Evolutionary conservation across 2,797 vertebrate species (phyloP), one percentile per base, ranked within the genome.

Genomic region (Propithecus deckenii): DNA sequence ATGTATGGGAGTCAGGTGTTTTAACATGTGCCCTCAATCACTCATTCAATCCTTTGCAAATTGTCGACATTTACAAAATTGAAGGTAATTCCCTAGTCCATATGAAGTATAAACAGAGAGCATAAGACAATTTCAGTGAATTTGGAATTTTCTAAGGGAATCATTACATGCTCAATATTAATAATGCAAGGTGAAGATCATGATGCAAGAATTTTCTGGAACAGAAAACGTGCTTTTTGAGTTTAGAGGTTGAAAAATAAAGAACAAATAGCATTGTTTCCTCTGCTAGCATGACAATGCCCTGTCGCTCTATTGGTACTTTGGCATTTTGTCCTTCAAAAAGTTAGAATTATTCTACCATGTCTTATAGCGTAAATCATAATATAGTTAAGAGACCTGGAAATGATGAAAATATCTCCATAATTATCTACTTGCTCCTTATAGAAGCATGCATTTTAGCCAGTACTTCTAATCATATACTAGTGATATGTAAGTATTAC

Each of bases 391-490:
- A 97, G 92, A 91, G 95, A 96, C 13, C 5, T 83, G 50, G 59
- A 59, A 74, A 2, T 88, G n/a, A 61, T 88, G n/a, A 61, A 97
- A 97, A 93, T 74, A 90, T 1, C 4, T 83, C n/a, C 89, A 96
- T 67, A 98, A 97, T 91, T 90, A 43, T 48, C 11, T 80, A 4
- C 14, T 30, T 43, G 8, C 7, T 96, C 23, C 28, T 97, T 95
- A 76, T 23, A 61, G 48, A 94, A 97, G 63, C 15, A 85, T 4
- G 92, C 4, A 67, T 95, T 98, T 98, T 94, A 88, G n/a, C 52
- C 67, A 84, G 15, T 38, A 79, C 96, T 94, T 89, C 76, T 97
- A 98, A 97, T 97, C 88, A 90, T 57, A 87, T 28, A 12, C 17
- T 65, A 93, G 30, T 63, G 30, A 96, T 94, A 74, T 91, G 7